Evolutionary conservation across 1,140 invertebrate species (phyloP).

Genomic region (Drosophila pachea): DNA sequence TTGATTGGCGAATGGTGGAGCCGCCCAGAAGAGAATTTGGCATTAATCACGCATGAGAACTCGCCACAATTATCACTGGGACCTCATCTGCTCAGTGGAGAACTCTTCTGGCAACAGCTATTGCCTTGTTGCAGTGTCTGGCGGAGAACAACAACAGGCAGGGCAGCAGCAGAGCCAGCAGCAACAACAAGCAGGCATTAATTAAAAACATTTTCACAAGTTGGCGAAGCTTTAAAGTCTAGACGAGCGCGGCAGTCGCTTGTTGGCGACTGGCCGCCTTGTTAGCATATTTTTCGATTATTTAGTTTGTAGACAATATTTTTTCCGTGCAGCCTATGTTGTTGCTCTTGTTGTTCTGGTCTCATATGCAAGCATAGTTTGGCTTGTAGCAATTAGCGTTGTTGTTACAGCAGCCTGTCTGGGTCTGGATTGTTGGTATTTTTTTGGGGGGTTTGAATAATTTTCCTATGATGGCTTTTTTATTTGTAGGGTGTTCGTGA

Average conservation of each 20-base stretch:
- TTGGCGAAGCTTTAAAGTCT: constrained; percentile 49
- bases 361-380: constrained; percentile 54
- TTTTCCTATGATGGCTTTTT: constrained; percentile 7
- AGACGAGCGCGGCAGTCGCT: constrained; percentile 32
- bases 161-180: constrained; percentile 10
- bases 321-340: constrained; percentile 2
- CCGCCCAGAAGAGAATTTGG: constrained; percentile 12
- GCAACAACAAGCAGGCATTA: constrained; percentile 59
- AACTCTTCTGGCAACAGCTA: constrained; percentile 27
- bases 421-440: background rate
- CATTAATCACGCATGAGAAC: constrained; percentile 40
- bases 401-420: constrained; percentile 45
- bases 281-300: constrained; percentile 72
- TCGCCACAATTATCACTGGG: constrained; percentile 48
- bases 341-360: constrained; percentile 13
- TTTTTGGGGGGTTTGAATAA: too few relatives aligned
- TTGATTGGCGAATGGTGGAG: background rate
- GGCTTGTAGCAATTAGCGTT: constrained; percentile 67
- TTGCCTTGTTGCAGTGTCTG: constrained; percentile 31
- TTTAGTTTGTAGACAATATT: constrained; percentile 52
- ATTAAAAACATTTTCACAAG: constrained; percentile 70
- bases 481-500: constrained; percentile 33
- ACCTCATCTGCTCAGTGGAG: constrained; percentile 28
- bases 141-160: constrained; percentile 19
- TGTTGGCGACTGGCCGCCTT: constrained; percentile 64